Base-by-base conservation (phyloP, 2,113 vertebrate genomes). In the Theristicus caerulescens region DNA sequence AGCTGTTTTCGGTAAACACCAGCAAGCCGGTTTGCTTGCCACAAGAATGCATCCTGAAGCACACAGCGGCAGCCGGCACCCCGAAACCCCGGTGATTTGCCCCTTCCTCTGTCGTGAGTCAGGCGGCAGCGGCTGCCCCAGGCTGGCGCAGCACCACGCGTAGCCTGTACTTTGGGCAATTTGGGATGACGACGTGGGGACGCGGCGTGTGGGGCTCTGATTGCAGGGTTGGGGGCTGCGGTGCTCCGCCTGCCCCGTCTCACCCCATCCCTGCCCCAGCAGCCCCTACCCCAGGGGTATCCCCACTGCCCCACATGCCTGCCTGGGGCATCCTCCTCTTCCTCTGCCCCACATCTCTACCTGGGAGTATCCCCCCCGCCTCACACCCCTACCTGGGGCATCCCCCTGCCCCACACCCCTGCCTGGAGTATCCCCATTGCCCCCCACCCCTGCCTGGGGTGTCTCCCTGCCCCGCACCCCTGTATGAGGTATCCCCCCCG, bases 131-230 rank as follows among this genome's bases (percentile, higher is more conserved):
- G 1, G 69, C 88, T 59, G 96, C 95, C 96, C 87, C 61, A 5
- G 96, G 95, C 92, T 4, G 1, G 76, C 54, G 9, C 10, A 0
- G 49, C 61, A 29, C 57, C 4, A 7, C 10, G 2, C 32, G 2
- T 49, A 96, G 94, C 58, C 95, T 95, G 93, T 94, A 94, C 59
- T 97, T 97, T 94, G 90, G 65, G 38, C 66, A 92, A 91, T 94
- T 94, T 94, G 80, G 80, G 64, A 38, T 91, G 93, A 80, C 29
- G 6, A 72, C 42, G 64, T 52, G 64, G 69, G 89, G 83, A 94
- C 80, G 57, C 51, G 0, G 20, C 0, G 1, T 2, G 59, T 73
- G 67, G 76, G 82, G 67, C 71, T 74, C 79, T 96, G 95, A 94
- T 97, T 97, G 90, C 42, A 97, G 88, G 86, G 83, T 91, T 2